Conservation (phyloP, 2,797 vertebrate genomes). For the Clamator glandarius region DNA sequence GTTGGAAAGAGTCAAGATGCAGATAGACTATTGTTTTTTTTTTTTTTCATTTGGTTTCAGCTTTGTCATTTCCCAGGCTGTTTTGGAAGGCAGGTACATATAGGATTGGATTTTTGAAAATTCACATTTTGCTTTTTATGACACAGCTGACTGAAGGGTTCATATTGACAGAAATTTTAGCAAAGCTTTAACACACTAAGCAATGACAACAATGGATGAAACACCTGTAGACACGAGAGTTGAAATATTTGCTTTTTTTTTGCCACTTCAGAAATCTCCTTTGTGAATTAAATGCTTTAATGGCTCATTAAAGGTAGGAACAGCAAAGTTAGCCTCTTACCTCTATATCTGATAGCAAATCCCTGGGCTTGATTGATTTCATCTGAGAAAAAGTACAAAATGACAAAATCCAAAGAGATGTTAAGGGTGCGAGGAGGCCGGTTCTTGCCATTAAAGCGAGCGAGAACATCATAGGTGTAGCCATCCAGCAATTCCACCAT, state of each 20-base stretch:
- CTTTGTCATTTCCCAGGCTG: background rate
- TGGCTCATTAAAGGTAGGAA: background rate
- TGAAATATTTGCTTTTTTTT: background rate
- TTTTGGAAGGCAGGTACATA: background rate
- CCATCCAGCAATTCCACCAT: constrained; percentile 96
- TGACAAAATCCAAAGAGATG: constrained; percentile 90
- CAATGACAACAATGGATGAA: background rate
- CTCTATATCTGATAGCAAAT: constrained; percentile 93
- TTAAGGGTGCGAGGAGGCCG: constrained; percentile 86
- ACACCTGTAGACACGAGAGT: background rate
- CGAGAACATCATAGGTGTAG: constrained; percentile 88
- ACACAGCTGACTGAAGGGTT: background rate
- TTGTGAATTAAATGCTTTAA: background rate
- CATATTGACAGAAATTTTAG: background rate
- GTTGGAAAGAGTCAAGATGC: background rate
- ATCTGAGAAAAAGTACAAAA: constrained; percentile 97
- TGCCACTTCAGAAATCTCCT: background rate
- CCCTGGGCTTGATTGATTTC: constrained; percentile 93
- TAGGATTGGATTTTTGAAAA: background rate
- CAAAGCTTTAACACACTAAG: background rate
- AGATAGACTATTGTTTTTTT: background rate
- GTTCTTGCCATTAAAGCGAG: constrained; percentile 88
- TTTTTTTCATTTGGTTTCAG: too few species aligned
- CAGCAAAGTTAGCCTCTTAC: constrained; percentile 68
- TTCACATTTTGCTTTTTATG: background rate